Conservation (phyloP, 2,888 invertebrate genomes). For the Acanthopleura granulata region DNA sequence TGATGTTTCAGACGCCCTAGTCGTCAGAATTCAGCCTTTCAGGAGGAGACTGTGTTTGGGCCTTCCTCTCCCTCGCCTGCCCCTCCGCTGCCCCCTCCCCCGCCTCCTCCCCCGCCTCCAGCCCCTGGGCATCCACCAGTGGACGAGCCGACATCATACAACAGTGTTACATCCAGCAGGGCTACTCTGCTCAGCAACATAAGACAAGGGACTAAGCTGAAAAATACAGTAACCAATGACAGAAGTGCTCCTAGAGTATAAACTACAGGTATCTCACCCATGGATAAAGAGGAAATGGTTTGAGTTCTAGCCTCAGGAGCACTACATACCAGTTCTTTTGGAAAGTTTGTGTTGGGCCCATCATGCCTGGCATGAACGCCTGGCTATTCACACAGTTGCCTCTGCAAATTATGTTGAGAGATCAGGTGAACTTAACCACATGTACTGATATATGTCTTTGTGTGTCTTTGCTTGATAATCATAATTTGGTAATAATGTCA, state of each 20-base stretch:
- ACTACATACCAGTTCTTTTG: too few species aligned
- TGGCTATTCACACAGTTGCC: too few species aligned
- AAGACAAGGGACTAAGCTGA: constrained; percentile 42
- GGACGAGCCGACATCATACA: constrained; percentile 15
- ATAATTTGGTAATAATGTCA: too few species aligned
- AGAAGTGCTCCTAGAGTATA: constrained; percentile 49
- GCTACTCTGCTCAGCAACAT: constrained; percentile 50
- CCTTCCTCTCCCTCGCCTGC: not conserved
- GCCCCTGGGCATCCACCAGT: constrained; percentile 21
- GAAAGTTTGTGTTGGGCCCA: too few species aligned
- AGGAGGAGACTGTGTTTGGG: constrained; percentile 5
- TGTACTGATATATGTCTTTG: too few species aligned
- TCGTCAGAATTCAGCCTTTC: not conserved
- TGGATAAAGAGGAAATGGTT: not conserved
- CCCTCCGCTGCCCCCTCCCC: constrained; percentile 22
- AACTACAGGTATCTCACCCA: not conserved
- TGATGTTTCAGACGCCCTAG: not conserved
- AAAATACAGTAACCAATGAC: constrained; percentile 53
- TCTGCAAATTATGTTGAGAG: too few species aligned
- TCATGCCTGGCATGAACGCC: too few species aligned
- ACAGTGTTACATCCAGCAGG: constrained; percentile 31
- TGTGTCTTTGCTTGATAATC: too few species aligned
- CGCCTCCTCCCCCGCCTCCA: constrained; percentile 33
- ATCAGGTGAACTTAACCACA: too few species aligned
- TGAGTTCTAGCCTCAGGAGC: too few species aligned